Percentiles rank a stretch among this genome's conserved stretches.
Evolutionary conservation across 1,140 invertebrate genomes (phyloP).

Genomic region (Andricus grossulariae): DNA sequence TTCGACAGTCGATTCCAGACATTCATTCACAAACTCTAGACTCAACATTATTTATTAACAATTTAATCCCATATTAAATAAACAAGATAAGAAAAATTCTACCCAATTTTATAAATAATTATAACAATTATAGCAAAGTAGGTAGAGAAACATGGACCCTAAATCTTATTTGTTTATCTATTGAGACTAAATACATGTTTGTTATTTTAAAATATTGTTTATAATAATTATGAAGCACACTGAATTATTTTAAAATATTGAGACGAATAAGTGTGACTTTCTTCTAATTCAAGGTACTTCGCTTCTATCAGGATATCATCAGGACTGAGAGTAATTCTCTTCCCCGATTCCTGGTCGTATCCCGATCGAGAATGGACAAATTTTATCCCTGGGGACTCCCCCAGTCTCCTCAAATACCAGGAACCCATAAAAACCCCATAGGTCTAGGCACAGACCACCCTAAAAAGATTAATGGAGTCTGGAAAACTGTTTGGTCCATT

Average conservation of each 20-base stretch:
- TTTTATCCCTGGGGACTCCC: slow-evolving; percentile 65
- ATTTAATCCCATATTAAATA: background rate
- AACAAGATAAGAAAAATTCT: background rate
- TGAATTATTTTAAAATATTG: background rate
- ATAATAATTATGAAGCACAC: no score
- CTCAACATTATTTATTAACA: no score
- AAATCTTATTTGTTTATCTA: slow-evolving; percentile 39
- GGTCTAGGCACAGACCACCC: slow-evolving; percentile 36
- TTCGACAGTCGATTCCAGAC: slow-evolving; percentile 64
- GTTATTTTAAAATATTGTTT: no score
- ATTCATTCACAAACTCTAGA: no score
- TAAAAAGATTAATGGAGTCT: slow-evolving; percentile 55
- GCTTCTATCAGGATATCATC: slow-evolving; percentile 64
- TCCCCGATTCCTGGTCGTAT: slow-evolving; percentile 30
- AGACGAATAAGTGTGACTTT: slow-evolving; percentile 31
- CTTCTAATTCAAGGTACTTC: slow-evolving; percentile 55
- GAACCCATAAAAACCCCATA: slow-evolving; percentile 55
- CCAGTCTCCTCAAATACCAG: slow-evolving; percentile 63
- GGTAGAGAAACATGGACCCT: no score
- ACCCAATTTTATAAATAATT: no score
- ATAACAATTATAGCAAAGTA: no score
- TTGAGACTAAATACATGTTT: background rate
- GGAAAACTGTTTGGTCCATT: slow-evolving; percentile 58
- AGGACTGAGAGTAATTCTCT: slow-evolving; percentile 43
- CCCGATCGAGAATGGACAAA: slow-evolving; percentile 35